These are phyloP conservation scores for Catocala fraxini DNA, from an alignment of 2,888 invertebrate genomes.

Conservation along the genomic window DNA sequence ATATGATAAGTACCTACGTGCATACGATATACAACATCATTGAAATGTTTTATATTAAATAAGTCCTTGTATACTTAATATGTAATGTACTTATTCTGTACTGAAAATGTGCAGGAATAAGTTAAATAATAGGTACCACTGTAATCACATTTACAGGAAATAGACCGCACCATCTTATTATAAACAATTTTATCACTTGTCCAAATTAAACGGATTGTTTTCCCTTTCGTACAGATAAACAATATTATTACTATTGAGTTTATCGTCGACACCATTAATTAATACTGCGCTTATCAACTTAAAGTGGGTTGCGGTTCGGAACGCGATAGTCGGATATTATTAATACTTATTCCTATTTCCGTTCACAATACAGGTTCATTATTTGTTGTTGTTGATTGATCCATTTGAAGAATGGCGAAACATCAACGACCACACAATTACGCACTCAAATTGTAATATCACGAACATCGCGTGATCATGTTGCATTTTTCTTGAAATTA, in stretches of 20 bases:
- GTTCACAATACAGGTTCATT: conserved; percentile 33
- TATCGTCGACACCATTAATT: conserved; percentile 79
- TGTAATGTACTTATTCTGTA: neutral
- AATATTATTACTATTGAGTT: conserved; percentile 59
- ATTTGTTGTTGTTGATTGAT: conserved; percentile 33
- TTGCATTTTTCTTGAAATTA: conserved; percentile 34
- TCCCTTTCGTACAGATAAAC: conserved; percentile 72
- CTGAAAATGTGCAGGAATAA: neutral
- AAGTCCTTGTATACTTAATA: neutral
- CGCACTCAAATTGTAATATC: conserved; percentile 25
- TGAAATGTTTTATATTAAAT: conserved; percentile 22
- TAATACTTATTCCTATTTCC: conserved; percentile 48
- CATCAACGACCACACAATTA: conserved; percentile 29
- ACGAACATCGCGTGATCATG: conserved; percentile 32
- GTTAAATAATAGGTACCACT: conserved; percentile 36
- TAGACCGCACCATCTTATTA: conserved; percentile 55
- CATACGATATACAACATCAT: conserved; percentile 3
- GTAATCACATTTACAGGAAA: conserved; percentile 58
- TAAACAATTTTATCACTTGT: conserved; percentile 65
- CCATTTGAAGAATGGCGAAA: conserved; percentile 27
- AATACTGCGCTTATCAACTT: conserved; percentile 71
- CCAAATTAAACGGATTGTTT: conserved; percentile 67
- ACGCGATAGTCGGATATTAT: conserved; percentile 44
- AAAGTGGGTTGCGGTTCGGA: conserved; percentile 62
- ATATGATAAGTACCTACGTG: conserved; percentile 21